Conservation (phyloP, 2,113 vertebrate genomes). For the Mesitornis unicolor region DNA sequence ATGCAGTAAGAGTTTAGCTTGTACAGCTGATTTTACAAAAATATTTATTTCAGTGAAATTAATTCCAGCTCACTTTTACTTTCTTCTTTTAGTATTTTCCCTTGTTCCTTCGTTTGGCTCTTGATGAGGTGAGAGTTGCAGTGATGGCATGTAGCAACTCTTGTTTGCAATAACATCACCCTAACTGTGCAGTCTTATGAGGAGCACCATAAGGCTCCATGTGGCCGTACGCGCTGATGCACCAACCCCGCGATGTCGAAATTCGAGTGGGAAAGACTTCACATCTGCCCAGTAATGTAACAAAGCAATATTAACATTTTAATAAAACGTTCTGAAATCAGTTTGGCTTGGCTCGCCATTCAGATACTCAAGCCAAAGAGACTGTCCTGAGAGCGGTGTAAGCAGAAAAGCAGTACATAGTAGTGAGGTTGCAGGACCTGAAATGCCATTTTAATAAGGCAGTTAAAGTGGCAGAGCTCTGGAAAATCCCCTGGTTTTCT, state of each 20-base stretch:
- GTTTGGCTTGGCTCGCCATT: slow-evolving; percentile 25
- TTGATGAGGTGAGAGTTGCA: slow-evolving; percentile 24
- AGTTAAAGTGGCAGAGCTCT: background rate
- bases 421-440: background rate
- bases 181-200: background rate
- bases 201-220: background rate
- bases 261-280: background rate
- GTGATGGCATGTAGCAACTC: background rate
- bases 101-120: background rate
- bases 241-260: background rate
- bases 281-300: slow-evolving; percentile 14
- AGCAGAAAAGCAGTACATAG: background rate
- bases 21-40: slow-evolving; percentile 16
- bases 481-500: background rate
- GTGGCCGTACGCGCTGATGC: background rate
- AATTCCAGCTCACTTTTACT: slow-evolving; percentile 15
- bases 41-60: slow-evolving; percentile 45
- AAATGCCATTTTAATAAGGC: background rate
- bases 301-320: slow-evolving; percentile 46
- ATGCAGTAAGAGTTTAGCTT: slow-evolving; percentile 4
- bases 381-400: slow-evolving; percentile 25
- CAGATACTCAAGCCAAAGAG: slow-evolving; percentile 21
- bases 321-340: slow-evolving; percentile 26
- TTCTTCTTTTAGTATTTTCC: background rate
- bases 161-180: background rate